Evolutionary conservation across 2,113 vertebrate species (phyloP), one percentile per base, ranked within the genome.

Genomic region (Gavialis gangeticus): DNA sequence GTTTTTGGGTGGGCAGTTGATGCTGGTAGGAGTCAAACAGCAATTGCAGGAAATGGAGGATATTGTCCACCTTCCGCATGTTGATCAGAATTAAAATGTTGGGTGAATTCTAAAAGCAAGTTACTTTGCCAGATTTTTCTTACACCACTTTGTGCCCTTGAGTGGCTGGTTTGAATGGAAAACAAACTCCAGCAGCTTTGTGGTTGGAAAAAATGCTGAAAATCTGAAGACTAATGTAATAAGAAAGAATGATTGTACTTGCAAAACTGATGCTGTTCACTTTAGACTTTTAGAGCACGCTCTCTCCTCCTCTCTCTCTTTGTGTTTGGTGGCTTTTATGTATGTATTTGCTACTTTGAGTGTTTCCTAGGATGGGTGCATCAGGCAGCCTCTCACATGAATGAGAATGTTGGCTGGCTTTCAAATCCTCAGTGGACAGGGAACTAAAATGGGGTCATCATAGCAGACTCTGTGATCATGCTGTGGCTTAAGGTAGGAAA

Each of bases 261-360:
- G 88, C 87, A 73, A 92, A 92, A 96, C 94, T 91, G 78, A 7
- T 77, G 90, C 90, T 94, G 88, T 92, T 94, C 71, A 66, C 57
- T 91, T 90, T 46, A 81, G 9, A n/a, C 55, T 93, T 96, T 93
- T 90, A 94, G 78, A 62, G 55, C 89, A 9, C 46, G 7, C 7
- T 46, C 46, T 46, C 46, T 46, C 46, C 46, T 46, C 37, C 37
- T 6, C 37, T 37, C 46, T 46, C 9, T 46, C 9, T 9, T 46
- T 37, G 37, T 5, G 37, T 37, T 46, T 46, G 46, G 46, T 94
- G 82, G 88, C 92, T 94, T 94, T 85, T 79, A 67, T 88, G 59
- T 97, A 96, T 97, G 96, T 97, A 97, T 97, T 96, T 85, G 80
- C 56, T 81, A 2, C 46, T 94, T 88, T 55, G 88, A 87, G 91